Conservation (phyloP, 2,113 vertebrate species). For the Bettongia penicillata region DNA sequence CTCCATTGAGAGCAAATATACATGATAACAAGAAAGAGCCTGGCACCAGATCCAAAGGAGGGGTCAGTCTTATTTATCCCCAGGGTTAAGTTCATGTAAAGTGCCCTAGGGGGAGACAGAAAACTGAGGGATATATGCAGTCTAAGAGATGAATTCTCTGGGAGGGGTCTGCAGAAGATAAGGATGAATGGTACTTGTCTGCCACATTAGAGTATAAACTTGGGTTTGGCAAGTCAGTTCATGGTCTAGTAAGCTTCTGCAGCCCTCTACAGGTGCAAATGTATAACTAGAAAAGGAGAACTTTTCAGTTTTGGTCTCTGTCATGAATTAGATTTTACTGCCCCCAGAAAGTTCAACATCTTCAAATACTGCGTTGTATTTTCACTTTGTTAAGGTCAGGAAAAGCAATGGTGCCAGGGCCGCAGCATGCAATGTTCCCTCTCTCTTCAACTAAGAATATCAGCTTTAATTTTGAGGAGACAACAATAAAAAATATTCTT, state of each 20-base stretch:
- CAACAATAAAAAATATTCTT: background rate
- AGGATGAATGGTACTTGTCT: background rate
- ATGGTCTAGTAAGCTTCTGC: background rate
- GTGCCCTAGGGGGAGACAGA: background rate
- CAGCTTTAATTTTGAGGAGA: background rate
- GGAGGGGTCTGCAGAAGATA: background rate
- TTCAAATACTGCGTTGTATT: background rate
- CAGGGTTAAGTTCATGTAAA: too few relatives aligned
- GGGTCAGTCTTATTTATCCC: background rate
- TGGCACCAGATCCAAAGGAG: background rate
- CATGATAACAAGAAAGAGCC: background rate
- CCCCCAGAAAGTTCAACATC: background rate
- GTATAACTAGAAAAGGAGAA: background rate
- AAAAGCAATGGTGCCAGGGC: background rate
- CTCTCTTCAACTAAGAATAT: background rate
- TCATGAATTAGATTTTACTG: background rate
- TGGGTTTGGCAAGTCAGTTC: background rate
- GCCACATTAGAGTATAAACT: background rate
- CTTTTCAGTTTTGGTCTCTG: background rate
- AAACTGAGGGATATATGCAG: background rate
- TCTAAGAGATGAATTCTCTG: background rate
- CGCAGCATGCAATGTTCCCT: background rate
- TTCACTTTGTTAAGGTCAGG: background rate
- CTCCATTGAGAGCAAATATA: background rate
- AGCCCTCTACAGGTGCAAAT: background rate